Evolutionary conservation across 35 echinoderm and acorn worm species (phyloP).

Genomic region (Amphiura filiformis): DNA sequence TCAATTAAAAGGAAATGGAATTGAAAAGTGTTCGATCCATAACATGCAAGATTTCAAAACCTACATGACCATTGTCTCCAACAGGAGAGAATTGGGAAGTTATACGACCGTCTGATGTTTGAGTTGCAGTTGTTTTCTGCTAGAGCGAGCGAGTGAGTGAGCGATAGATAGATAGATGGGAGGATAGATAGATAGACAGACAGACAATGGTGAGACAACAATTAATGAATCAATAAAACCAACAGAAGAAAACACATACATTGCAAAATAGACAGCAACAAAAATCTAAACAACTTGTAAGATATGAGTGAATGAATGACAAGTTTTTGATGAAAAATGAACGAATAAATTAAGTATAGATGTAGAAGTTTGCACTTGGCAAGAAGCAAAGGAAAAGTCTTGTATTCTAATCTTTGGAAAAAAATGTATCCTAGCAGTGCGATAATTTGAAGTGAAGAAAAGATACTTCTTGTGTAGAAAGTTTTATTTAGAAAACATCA

Average conservation of each 20-base stretch:
- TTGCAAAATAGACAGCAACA: too few species aligned
- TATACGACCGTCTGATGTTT: background rate
- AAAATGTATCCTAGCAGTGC: too few species aligned
- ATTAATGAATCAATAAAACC: background rate
- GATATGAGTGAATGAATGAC: too few species aligned
- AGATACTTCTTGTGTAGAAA: too few species aligned
- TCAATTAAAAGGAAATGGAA: background rate
- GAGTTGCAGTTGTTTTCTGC: background rate
- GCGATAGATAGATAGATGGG: background rate
- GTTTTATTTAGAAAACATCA: too few species aligned
- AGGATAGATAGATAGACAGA: background rate
- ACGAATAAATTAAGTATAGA: too few species aligned
- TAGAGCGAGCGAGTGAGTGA: background rate
- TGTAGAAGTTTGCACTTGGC: too few species aligned
- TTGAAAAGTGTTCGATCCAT: background rate
- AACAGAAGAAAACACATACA: background rate
- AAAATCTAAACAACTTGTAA: too few species aligned
- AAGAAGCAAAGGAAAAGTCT: too few species aligned
- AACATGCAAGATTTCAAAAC: background rate
- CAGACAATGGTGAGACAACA: background rate
- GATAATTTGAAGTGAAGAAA: too few species aligned
- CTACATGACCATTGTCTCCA: background rate
- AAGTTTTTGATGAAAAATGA: too few species aligned
- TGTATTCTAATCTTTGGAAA: too few species aligned
- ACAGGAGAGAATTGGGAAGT: background rate